Percentiles rank a stretch among this genome's conserved stretches.
Evolutionary conservation across 2,113 vertebrate genomes (phyloP).

Genomic region (Microtus montanus): DNA sequence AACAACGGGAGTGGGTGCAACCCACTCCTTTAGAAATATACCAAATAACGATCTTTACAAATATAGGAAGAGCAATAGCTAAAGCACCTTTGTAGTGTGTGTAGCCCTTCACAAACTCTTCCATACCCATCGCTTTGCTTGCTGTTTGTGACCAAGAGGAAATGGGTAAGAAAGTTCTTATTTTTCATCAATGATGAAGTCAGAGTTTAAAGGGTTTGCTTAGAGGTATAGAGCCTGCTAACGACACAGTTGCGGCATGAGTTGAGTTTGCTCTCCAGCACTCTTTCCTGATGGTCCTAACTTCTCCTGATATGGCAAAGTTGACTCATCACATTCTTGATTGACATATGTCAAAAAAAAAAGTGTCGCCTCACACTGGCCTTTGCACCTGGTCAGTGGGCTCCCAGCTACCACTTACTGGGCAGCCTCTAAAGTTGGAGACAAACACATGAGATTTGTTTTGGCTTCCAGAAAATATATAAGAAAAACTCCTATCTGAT

Average conservation of each 20-base stretch:
- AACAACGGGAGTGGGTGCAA: background rate
- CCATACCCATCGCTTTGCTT: background rate
- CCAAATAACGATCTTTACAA: background rate
- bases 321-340: background rate
- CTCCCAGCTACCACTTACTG: background rate
- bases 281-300: background rate
- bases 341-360: background rate
- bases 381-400: background rate
- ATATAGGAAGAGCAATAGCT: background rate
- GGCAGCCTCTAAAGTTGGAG: background rate
- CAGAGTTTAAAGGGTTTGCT: background rate
- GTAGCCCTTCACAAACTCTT: background rate
- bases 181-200: conserved; percentile 16
- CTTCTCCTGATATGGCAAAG: background rate
- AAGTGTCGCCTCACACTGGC: background rate
- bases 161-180: background rate
- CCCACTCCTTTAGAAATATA: background rate
- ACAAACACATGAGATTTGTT: background rate
- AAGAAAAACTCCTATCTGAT: background rate
- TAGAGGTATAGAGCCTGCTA: background rate
- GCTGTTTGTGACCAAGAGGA: background rate
- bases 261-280: background rate
- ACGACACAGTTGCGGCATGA: background rate
- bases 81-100: background rate
- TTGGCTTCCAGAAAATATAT: background rate